Evolutionary conservation across 2,113 vertebrate genomes (phyloP).

Genomic region (Silurus meridionalis): DNA sequence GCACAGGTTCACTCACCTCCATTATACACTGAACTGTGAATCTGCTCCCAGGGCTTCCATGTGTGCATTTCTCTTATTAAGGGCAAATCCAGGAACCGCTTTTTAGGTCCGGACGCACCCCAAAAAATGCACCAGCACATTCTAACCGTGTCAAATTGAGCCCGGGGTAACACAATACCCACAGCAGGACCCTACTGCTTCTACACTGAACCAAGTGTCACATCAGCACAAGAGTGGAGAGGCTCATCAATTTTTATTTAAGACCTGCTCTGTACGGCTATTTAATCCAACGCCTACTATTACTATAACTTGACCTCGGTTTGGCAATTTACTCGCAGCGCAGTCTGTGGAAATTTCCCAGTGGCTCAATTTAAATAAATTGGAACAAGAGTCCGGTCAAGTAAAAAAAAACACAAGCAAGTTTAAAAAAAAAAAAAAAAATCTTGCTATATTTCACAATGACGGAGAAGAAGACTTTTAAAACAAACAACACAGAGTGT

Average conservation of each 20-base stretch:
- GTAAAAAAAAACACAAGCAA: slow-evolving; percentile 6
- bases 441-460: slow-evolving; percentile 42
- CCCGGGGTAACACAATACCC: slow-evolving; percentile 63
- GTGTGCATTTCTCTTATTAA: slow-evolving; percentile 58
- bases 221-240: slow-evolving; percentile 51
- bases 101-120: slow-evolving; percentile 45
- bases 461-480: slow-evolving; percentile 58
- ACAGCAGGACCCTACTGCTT: slow-evolving; percentile 53
- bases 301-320: slow-evolving; percentile 62
- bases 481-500: slow-evolving; percentile 66
- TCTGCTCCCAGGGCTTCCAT: slow-evolving; percentile 52
- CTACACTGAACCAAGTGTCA: slow-evolving; percentile 34
- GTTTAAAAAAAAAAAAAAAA: slow-evolving; percentile 28
- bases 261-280: slow-evolving; percentile 49
- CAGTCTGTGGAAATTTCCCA: slow-evolving; percentile 61
- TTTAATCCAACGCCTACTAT: slow-evolving; percentile 63
- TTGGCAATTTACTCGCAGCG: slow-evolving; percentile 49
- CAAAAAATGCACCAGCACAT: slow-evolving; percentile 59
- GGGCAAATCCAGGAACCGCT: slow-evolving; percentile 49
- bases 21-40: slow-evolving; percentile 49
- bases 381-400: slow-evolving; percentile 20
- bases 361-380: slow-evolving; percentile 63
- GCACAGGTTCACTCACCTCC: slow-evolving; percentile 51
- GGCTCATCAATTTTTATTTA: slow-evolving; percentile 68
- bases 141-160: slow-evolving; percentile 51